A percentile compares a stretch with the other conserved stretches of the same genome.
These are phyloP conservation scores for Clarias fuscus DNA, from an alignment of 2,797 vertebrate species.

Conservation along the genomic window DNA sequence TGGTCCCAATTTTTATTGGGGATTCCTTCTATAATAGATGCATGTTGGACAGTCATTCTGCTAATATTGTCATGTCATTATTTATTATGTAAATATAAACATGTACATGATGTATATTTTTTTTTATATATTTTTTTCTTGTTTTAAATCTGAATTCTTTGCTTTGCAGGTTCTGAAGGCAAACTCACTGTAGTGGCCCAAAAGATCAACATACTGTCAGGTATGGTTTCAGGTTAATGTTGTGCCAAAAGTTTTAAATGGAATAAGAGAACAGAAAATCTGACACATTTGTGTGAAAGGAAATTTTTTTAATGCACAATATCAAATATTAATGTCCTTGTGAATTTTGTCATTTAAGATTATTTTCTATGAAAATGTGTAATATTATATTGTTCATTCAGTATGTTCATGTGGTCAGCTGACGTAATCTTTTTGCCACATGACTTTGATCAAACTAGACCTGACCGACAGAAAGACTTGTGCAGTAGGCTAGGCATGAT, in stretches of 20 bases:
- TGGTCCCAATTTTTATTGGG: no score
- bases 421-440: no score
- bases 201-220: slow-evolving; percentile 95
- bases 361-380: not conserved
- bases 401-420: no score
- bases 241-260: not conserved
- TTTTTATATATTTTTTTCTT: not conserved
- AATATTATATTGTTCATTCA: no score
- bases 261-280: not conserved
- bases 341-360: not conserved
- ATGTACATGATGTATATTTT: not conserved
- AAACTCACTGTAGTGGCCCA: slow-evolving; percentile 92
- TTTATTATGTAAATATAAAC: no score
- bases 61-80: no score
- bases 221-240: slow-evolving; percentile 65
- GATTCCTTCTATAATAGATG: no score
- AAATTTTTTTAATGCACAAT: not conserved
- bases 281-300: not conserved
- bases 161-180: slow-evolving; percentile 87
- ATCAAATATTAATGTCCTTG: not conserved
- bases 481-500: no score
- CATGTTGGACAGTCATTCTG: no score
- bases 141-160: not conserved
- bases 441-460: no score
- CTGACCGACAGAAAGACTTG: no score